Evolutionary conservation across 2,888 invertebrate genomes (phyloP).

Genomic region (Serrognathus titanus): DNA sequence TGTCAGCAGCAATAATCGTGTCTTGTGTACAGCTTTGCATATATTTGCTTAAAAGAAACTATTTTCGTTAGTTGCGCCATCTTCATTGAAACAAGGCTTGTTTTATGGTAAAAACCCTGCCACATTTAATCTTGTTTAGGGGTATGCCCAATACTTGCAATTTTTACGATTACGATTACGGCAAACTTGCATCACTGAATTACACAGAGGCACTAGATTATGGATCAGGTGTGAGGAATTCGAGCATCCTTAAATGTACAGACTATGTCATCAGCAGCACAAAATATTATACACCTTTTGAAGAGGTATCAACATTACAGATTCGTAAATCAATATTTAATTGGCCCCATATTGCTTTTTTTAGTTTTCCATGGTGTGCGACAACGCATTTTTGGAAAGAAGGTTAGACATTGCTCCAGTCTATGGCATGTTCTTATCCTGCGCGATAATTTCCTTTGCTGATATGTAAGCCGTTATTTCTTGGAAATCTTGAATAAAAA

Average conservation of each 20-base stretch:
- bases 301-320: conserved; percentile 6
- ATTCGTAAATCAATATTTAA: neutral
- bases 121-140: neutral
- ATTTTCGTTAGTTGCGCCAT: too few species aligned
- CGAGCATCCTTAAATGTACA: neutral
- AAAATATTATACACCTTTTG: neutral
- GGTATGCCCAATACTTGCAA: neutral
- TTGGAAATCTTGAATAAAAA: neutral
- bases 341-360: neutral
- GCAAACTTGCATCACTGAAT: conserved; percentile 1
- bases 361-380: conserved; percentile 11
- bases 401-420: conserved; percentile 8
- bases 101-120: neutral
- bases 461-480: conserved; percentile 14
- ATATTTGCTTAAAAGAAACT: too few species aligned
- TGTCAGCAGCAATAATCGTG: too few species aligned
- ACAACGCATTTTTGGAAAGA: neutral
- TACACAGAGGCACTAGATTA: neutral
- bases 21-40: too few species aligned
- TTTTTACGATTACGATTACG: conserved; percentile 4
- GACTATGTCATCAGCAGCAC: neutral
- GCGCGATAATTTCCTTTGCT: conserved; percentile 10
- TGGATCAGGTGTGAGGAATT: neutral
- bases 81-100: too few species aligned
- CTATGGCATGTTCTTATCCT: conserved; percentile 9